Conservation (phyloP, 2,797 vertebrate genomes). For the Ptychobarbus kaznakovi region DNA sequence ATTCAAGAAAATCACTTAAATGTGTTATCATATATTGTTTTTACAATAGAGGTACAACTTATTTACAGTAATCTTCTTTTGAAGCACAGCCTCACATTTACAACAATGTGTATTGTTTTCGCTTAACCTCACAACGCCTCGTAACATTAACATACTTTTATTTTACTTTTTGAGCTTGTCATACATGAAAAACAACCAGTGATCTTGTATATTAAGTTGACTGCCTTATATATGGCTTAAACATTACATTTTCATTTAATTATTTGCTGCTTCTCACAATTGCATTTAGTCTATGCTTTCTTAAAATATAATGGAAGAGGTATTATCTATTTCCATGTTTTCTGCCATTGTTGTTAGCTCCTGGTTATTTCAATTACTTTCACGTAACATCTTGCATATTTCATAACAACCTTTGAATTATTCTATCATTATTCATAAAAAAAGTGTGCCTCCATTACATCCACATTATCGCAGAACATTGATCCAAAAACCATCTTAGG, state of each 20-base stretch:
- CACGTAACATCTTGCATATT: neutral
- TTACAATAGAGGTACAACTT: neutral
- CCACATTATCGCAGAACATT: neutral
- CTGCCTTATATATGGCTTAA: neutral
- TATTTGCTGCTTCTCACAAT: neutral
- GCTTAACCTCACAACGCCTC: conserved; percentile 53
- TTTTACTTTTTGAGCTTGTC: neutral
- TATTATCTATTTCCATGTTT: neutral
- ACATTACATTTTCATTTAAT: neutral
- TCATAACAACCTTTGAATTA: neutral
- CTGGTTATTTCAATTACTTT: neutral
- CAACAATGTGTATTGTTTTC: neutral
- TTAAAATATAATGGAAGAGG: neutral
- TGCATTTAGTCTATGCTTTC: neutral
- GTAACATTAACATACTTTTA: neutral
- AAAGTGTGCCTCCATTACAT: neutral
- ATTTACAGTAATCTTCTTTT: neutral
- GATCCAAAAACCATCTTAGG: neutral
- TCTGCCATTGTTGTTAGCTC: neutral
- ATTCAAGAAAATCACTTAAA: neutral
- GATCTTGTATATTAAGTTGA: neutral
- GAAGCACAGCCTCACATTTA: neutral
- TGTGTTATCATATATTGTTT: neutral
- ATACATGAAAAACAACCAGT: neutral
- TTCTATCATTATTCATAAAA: neutral